phyloP scores from a whole-genome alignment of 2,797 vertebrate genomes.

The Vipera latastei region DNA sequence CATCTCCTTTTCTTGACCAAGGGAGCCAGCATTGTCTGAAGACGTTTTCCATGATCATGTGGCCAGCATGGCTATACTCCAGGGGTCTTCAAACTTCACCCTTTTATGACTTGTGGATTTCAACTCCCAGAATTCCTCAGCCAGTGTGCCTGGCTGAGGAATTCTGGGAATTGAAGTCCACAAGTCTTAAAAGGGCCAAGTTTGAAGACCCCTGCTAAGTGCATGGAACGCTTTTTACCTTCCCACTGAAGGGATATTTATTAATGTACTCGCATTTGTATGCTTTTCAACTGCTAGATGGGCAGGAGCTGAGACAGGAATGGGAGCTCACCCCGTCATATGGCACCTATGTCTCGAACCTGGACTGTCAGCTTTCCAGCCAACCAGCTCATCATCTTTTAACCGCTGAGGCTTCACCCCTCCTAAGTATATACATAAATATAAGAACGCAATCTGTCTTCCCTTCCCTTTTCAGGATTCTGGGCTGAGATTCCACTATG shows the following conservation, averaged over 20 bases:
- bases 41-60: neutral
- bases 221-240: neutral
- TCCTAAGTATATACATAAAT: neutral
- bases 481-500: conserved; percentile 95
- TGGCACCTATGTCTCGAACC: neutral
- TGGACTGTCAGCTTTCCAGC: neutral
- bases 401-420: neutral
- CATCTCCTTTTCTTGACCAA: neutral
- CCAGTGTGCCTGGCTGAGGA: too few species aligned
- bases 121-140: too few species aligned
- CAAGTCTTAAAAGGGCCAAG: too few species aligned
- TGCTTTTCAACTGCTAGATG: neutral
- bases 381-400: neutral
- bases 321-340: neutral
- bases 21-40: neutral
- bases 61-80: neutral
- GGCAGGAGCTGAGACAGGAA: neutral
- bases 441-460: conserved; percentile 31
- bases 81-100: too few species aligned
- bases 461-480: conserved; percentile 81
- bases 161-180: too few species aligned
- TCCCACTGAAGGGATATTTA: neutral
- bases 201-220: neutral
- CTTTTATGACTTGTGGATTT: too few species aligned
- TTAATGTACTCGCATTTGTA: neutral